phyloP scores from a whole-genome alignment of 2,113 vertebrate genomes.

The Loxodonta africana region DNA sequence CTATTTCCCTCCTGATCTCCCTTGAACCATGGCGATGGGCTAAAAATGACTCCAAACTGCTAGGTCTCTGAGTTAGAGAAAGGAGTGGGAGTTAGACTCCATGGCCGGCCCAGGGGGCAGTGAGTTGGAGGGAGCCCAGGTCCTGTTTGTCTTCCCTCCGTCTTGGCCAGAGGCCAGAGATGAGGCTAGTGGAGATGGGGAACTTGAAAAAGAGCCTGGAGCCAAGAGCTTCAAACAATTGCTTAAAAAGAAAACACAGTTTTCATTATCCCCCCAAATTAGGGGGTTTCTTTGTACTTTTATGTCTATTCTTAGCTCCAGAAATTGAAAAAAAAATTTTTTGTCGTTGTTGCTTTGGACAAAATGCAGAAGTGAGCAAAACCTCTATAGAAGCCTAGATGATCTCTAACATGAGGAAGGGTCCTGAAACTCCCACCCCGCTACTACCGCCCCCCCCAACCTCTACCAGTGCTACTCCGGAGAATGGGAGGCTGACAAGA shows the following conservation, averaged over 20 bases:
- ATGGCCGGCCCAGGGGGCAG: neutral
- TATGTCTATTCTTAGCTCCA: constrained; percentile 66
- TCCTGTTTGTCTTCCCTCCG: neutral
- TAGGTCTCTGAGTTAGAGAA: constrained; percentile 46
- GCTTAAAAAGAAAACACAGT: constrained; percentile 66
- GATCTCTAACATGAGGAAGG: neutral
- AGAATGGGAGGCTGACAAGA: neutral
- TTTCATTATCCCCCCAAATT: constrained; percentile 74
- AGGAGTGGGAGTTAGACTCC: neutral
- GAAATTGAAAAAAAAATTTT: neutral
- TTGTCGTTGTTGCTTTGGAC: neutral
- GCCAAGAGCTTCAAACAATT: neutral
- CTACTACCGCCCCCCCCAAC: neutral
- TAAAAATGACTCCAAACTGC: neutral
- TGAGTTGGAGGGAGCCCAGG: neutral
- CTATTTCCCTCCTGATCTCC: constrained; percentile 64
- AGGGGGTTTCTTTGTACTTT: constrained; percentile 77
- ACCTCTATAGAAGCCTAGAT: neutral
- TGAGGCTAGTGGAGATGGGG: constrained; percentile 16
- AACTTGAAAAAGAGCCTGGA: constrained; percentile 65
- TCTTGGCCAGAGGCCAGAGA: constrained; percentile 62
- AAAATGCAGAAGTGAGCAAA: constrained; percentile 27
- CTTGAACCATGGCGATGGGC: neutral
- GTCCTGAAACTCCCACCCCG: neutral
- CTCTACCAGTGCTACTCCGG: neutral